Base-by-base conservation (phyloP, 2,888 invertebrate genomes). In the Eupithecia subumbrata region DNA sequence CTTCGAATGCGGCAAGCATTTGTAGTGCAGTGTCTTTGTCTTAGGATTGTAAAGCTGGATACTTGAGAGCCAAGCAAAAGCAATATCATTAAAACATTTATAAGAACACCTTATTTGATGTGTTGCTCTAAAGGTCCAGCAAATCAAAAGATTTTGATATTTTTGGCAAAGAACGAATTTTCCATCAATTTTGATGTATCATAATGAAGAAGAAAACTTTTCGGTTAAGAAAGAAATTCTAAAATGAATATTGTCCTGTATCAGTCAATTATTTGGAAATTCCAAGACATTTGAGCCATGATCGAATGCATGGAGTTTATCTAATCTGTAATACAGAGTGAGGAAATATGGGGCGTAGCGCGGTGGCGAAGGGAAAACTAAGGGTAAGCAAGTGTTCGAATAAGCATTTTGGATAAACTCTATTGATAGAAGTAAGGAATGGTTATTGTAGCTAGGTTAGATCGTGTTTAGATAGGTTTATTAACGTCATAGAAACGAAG, bases 401-500 rank as follows among this genome's bases (percentile, higher is more conserved):
- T 71, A 69, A 73, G 63, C 85, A 85, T 84, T 82, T 85, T 83
- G 80, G 85, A 84, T 82, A 83, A 85, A 85, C 84, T 86, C 84
- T 83, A 82, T 82, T 81, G 81, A 81, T 83, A 84, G 84, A 80
- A 77, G 82, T 87, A 89, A 88, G 89, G 84, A 86, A 86, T 83
- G 88, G 84, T 87, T 84, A 89, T 79, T 86, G 85, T 85, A 89
- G 87, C 82, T 91, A 90, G 90, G 88, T 86, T 91, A 92, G 89
- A 86, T 86, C 85, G 85, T 88, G 86, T 84, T 83, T 88, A 91
- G 89, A 86, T 88, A 93, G 92, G 90, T 86, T 81, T 88, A 87
- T 86, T 87, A 89, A 91, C 94, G 93, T 93, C 94, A 93, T 93
- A 92, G 94, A 92, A 92, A 90, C 89, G 86, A 84, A 85, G 81